Conservation (phyloP, 2,888 invertebrate species). For the Leptarthrus brevirostris region DNA sequence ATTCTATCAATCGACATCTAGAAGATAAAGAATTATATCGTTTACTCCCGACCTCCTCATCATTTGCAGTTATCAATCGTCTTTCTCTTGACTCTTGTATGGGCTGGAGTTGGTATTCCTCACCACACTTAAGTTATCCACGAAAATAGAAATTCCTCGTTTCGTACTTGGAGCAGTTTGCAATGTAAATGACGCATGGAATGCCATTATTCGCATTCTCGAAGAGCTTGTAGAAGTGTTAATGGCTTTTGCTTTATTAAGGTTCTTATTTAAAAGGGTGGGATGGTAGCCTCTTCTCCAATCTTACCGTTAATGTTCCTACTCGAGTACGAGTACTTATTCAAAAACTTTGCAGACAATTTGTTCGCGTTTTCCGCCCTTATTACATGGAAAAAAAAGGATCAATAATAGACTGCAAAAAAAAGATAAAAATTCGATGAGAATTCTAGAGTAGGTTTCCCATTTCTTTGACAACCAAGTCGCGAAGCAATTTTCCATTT, state of each 20-base stretch:
- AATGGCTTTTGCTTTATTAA: constrained; percentile 45
- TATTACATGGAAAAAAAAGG: constrained; percentile 19
- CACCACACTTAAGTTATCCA: background rate
- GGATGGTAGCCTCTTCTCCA: background rate
- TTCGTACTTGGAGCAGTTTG: constrained; percentile 37
- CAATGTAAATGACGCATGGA: constrained; percentile 44
- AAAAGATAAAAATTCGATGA: constrained; percentile 31
- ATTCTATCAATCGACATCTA: constrained; percentile 13
- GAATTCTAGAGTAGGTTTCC: constrained; percentile 14
- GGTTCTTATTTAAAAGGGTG: constrained; percentile 19
- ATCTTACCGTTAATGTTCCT: constrained; percentile 1
- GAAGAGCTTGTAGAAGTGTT: constrained; percentile 36
- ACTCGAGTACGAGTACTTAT: constrained; percentile 28
- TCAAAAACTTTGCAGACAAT: constrained; percentile 3
- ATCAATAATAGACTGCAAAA: constrained; percentile 18
- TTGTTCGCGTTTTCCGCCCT: constrained; percentile 4
- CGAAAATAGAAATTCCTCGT: constrained; percentile 32
- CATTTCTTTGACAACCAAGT: constrained; percentile 24
- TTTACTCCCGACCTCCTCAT: background rate
- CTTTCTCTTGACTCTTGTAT: background rate
- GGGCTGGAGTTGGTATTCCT: background rate
- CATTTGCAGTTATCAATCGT: constrained; percentile 22
- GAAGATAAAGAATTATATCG: background rate
- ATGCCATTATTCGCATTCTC: constrained; percentile 48
- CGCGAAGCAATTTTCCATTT: constrained; percentile 24